Evolutionary conservation across 1,140 invertebrate genomes (phyloP).

Genomic region (Metopolophium dirhodum): DNA sequence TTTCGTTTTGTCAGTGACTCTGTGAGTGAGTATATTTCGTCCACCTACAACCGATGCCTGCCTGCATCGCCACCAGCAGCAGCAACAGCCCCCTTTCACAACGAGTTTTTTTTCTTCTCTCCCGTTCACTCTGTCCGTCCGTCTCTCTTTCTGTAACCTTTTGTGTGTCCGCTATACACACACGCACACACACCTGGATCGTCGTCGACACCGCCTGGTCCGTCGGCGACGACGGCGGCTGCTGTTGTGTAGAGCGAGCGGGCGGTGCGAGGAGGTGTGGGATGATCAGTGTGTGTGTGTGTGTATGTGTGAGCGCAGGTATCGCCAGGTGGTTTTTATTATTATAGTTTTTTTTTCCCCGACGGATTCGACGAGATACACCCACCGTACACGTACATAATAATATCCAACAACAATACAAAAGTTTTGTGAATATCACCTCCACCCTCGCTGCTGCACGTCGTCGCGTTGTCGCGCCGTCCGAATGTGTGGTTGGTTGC

Average conservation of each 20-base stretch:
- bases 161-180: slow-evolving; percentile 40
- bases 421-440: slow-evolving; percentile 11
- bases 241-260: not conserved
- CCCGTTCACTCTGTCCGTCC: not conserved
- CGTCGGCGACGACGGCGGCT: not conserved
- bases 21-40: slow-evolving; percentile 18
- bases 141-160: slow-evolving; percentile 36
- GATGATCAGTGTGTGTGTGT: not conserved
- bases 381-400: not conserved
- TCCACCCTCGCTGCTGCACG: not conserved
- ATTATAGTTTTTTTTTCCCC: slow-evolving; percentile 31
- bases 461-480: slow-evolving; percentile 11
- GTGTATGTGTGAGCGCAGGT: slow-evolving; percentile 27
- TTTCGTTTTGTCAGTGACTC: not conserved
- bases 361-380: slow-evolving; percentile 1
- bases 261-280: not conserved
- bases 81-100: slow-evolving; percentile 41
- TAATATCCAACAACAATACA: slow-evolving; percentile 18
- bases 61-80: not conserved
- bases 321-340: slow-evolving; percentile 56
- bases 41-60: slow-evolving; percentile 43
- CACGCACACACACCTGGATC: slow-evolving; percentile 24
- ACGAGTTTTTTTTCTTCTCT: slow-evolving; percentile 17
- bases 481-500: not conserved
- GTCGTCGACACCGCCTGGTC: no score